Evolutionary conservation across 2,888 invertebrate species (phyloP), one percentile per base, ranked within the genome.

Genomic region (Temnothorax ravouxi): DNA sequence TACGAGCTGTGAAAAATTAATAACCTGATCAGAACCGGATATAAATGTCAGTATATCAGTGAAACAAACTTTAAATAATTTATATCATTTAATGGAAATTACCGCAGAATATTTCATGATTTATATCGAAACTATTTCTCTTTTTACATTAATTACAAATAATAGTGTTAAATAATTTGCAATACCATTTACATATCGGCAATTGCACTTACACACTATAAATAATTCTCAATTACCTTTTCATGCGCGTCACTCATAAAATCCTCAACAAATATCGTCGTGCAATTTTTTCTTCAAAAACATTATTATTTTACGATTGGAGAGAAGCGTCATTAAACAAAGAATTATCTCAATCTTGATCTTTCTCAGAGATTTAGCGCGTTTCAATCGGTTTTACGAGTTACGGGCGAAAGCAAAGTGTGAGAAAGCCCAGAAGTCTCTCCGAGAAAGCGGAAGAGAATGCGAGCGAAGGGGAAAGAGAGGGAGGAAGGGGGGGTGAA

Each of bases 41-140:
- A 50, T 79, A 79, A 59, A 71, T 47, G 41, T 67, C 44, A 56
- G 77, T 56, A 69, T 69, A 69, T 69, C 47, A 50, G 59, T 80
- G 18, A 71, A 69, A 59, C 71, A 59, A 71, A 50, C 47, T 38
- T 47, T 80, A 59, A 69, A 80, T 80, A 80, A 80, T 80, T 50
- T 25, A 80, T 38, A 71, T 38, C 50, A 50, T 80, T 80, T 80
- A 61, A 80, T 71, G 59, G 50, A 71, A 71, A 80, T 80, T 66
- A 56, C 67, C 54, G 9, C 66, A 54, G 47, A 34, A 38, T 44
- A 34, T 29, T 79, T 59, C 47, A 80, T 71, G 47, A 25, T 71
- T 50, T 34, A 50, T 59, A 50, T 59, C 69, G 9, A 61, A 61
- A 71, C 79, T 71, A 59, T 80, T 54, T 66, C 66, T 41, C 54